Evolutionary conservation across 2,888 invertebrate genomes (phyloP).

Genomic region (Sminthurinus aureus): DNA sequence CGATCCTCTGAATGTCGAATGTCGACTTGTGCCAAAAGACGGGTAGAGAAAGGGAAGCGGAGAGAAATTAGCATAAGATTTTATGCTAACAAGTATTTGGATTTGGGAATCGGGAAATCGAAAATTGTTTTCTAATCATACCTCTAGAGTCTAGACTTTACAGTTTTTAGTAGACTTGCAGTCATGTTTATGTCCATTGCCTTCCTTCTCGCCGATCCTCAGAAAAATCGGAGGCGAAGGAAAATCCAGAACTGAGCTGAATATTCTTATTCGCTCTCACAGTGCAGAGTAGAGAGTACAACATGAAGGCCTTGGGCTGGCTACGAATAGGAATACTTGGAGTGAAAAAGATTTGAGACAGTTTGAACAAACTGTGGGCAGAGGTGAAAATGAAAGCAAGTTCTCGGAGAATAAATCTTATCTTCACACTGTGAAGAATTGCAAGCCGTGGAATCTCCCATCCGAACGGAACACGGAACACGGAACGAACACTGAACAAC

Average conservation of each 20-base stretch:
- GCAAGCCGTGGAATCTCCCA: constrained; percentile 38
- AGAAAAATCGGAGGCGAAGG: background rate
- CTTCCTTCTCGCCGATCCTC: background rate
- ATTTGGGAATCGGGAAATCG: too few species aligned
- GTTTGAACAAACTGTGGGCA: constrained; percentile 6
- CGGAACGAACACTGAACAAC: background rate
- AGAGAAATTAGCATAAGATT: background rate
- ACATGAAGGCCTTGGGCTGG: background rate
- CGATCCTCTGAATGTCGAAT: too few species aligned
- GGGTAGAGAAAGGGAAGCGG: background rate
- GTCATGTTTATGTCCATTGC: background rate
- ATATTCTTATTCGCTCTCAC: background rate
- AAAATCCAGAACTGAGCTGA: background rate
- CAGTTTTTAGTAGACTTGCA: too few species aligned
- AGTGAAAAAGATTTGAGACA: background rate
- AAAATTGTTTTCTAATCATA: background rate
- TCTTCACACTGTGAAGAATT: constrained; percentile 39
- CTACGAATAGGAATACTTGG: background rate
- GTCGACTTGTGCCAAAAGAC: too few species aligned
- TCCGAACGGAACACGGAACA: background rate
- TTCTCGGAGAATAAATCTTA: constrained; percentile 37
- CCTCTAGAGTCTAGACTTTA: too few species aligned
- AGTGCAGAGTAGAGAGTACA: too few species aligned
- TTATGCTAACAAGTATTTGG: background rate
- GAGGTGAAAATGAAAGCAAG: constrained; percentile 39